phyloP scores from a whole-genome alignment of 1,140 invertebrate genomes.

The Apis laboriosa region DNA sequence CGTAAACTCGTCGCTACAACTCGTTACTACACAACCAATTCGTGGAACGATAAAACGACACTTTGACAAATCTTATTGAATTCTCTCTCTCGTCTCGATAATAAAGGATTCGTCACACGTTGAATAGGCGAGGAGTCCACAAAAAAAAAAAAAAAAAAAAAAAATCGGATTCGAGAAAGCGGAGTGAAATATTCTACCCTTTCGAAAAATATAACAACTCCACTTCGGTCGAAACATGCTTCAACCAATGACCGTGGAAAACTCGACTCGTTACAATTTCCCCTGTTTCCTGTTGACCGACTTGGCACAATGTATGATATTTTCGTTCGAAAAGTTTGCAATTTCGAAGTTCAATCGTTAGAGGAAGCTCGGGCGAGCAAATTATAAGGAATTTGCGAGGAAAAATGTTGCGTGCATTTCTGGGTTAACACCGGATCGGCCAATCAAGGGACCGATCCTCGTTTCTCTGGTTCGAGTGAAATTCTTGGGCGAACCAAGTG shows the following conservation, averaged over 20 bases:
- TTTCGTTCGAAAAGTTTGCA: background rate
- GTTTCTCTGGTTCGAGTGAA: slow-evolving; percentile 42
- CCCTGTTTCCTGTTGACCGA: slow-evolving; percentile 4
- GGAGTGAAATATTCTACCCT: too few species aligned
- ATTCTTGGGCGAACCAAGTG: background rate
- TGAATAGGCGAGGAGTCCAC: background rate
- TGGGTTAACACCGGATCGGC: slow-evolving; percentile 17
- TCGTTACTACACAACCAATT: background rate
- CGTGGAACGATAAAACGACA: background rate
- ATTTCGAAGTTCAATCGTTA: background rate
- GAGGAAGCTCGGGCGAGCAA: background rate
- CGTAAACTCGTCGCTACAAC: background rate
- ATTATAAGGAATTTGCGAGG: slow-evolving; percentile 14
- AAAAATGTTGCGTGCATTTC: slow-evolving; percentile 20
- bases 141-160: too few species aligned
- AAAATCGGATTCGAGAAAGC: background rate
- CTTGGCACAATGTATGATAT: background rate
- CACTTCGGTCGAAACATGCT: background rate
- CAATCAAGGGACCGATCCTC: slow-evolving; percentile 5
- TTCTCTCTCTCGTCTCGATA: background rate
- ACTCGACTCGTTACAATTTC: background rate
- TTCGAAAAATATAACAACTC: too few species aligned
- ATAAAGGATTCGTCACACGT: background rate
- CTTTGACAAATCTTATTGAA: background rate
- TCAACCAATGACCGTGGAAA: background rate